These are phyloP conservation scores for Tetragonula clypearis DNA, from an alignment of 1,140 invertebrate genomes.

Conservation along the genomic window DNA sequence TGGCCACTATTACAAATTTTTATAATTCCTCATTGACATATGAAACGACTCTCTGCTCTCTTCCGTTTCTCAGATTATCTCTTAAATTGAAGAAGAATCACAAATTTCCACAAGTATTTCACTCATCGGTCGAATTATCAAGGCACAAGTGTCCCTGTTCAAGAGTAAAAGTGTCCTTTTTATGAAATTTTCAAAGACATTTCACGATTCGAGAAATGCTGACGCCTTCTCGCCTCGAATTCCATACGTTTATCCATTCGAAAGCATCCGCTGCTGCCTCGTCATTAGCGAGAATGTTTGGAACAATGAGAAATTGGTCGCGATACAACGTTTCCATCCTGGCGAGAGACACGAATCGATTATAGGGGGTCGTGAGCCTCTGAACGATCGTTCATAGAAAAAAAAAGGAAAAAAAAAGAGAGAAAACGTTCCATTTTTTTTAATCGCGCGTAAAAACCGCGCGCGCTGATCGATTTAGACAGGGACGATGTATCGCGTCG, in stretches of 20 bases:
- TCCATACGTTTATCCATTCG: neutral
- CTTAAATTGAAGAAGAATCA: no score
- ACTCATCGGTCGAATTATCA: no score
- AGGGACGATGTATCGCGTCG: slow-evolving; percentile 14
- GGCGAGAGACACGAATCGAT: neutral
- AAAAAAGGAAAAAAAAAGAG: no score
- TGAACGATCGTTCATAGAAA: slow-evolving; percentile 24
- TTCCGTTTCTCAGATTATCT: no score
- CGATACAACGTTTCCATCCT: neutral
- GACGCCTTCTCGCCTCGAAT: neutral
- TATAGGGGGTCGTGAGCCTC: neutral
- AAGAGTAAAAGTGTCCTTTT: no score
- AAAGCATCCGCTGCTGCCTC: neutral
- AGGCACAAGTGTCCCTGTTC: no score
- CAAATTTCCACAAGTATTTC: no score
- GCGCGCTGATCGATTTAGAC: neutral
- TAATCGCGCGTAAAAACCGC: slow-evolving; percentile 7
- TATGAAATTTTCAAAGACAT: no score
- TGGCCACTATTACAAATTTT: no score
- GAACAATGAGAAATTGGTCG: neutral
- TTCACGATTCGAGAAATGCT: neutral
- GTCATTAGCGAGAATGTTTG: neutral
- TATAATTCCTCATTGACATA: no score
- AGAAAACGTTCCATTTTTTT: slow-evolving; percentile 27
- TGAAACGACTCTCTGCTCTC: no score